Evolutionary conservation across 2,888 invertebrate genomes (phyloP), one percentile per base, ranked within the genome.

Genomic region (Pilophorus perplexus): DNA sequence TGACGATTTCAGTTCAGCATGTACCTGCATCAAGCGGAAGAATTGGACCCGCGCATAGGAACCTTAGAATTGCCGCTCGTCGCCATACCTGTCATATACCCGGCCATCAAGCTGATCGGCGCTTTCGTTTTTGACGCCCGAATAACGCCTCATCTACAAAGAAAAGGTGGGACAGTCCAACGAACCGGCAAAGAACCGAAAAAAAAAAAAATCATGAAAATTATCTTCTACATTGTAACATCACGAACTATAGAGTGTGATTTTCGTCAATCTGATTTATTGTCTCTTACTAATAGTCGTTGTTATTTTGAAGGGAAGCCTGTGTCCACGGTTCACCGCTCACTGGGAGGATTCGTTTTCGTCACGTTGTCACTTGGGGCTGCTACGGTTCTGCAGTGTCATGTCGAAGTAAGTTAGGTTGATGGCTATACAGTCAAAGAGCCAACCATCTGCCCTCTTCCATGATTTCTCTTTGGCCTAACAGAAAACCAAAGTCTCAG

Each of bases 241-340:
- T n/a, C n/a, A n/a, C n/a, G n/a, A n/a, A n/a, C n/a, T n/a, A n/a
- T n/a, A n/a, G 10, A 10, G 33, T 10, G 33, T 10, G 33, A 33
- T 33, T 6, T 10, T 10, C 6, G 6, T 33, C 33, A 33, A 33
- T 8, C 33, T 33, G 6, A 33, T 33, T 33, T 12, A 33, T 33
- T 33, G 6, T 33, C 33, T 33, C 33, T 12, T 8, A 33, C 12
- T 12, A 33, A 33, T 8, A 33, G 10, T 33, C 6, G 33, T 6
- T 33, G 33, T 42, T 42, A 42, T 28, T 52, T 52, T 18, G 28
- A 5, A 55, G 55, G 55, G 2, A 37, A 38, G 23, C 55, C 37
- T 10, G 12, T 55, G 1, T 33, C 55, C n/a, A 12, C 38, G 12
- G 8, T 3, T 8, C 8, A 4, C n/a, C 55, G 55, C 1, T 55